phyloP scores from a whole-genome alignment of 2,113 vertebrate species.

The Ageneiosus marmoratus region DNA sequence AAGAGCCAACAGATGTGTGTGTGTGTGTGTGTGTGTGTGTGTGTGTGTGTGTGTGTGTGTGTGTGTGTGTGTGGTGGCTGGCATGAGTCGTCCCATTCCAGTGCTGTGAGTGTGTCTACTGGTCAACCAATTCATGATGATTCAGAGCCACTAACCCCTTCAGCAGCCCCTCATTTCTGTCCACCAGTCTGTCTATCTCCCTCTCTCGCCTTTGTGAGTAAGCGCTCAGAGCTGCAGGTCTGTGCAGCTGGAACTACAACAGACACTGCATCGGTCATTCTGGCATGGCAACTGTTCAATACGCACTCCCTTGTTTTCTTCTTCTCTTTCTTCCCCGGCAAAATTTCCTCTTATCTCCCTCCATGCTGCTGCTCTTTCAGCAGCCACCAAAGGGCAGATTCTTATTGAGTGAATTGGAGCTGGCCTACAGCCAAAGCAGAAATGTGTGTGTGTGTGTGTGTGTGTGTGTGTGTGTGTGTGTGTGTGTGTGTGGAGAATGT shows the following conservation, averaged over 20 bases:
- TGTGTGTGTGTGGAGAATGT: not conserved
- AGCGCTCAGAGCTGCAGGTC: slow-evolving; percentile 19
- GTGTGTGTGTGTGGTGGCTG: slow-evolving; percentile 14
- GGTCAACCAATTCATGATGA: slow-evolving; percentile 55
- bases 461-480: no score
- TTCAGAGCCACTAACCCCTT: slow-evolving; percentile 53
- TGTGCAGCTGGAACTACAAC: slow-evolving; percentile 42
- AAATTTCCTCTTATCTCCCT: slow-evolving; percentile 34
- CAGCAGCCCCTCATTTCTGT: slow-evolving; percentile 21
- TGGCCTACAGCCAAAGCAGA: slow-evolving; percentile 52
- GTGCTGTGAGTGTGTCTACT: slow-evolving; percentile 59
- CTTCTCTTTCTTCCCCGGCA: slow-evolving; percentile 31
- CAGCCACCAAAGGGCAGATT: slow-evolving; percentile 53
- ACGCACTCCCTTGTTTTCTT: slow-evolving; percentile 19
- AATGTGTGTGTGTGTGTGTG: slow-evolving; percentile 30
- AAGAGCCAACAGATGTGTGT: slow-evolving; percentile 14
- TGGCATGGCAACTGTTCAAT: slow-evolving; percentile 44
- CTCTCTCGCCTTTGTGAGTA: slow-evolving; percentile 30
- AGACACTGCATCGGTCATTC: slow-evolving; percentile 38
- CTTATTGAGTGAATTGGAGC: slow-evolving; percentile 37
- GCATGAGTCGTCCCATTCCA: slow-evolving; percentile 68
- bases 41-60: slow-evolving; percentile 21
- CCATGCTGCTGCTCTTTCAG: slow-evolving; percentile 49
- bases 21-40: not conserved
- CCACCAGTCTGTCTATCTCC: slow-evolving; percentile 1